A percentile compares a stretch with the other conserved stretches of the same genome.
These are phyloP conservation scores for Oryzaephilus surinamensis DNA, from an alignment of 1,140 invertebrate genomes.

Conservation along the genomic window DNA sequence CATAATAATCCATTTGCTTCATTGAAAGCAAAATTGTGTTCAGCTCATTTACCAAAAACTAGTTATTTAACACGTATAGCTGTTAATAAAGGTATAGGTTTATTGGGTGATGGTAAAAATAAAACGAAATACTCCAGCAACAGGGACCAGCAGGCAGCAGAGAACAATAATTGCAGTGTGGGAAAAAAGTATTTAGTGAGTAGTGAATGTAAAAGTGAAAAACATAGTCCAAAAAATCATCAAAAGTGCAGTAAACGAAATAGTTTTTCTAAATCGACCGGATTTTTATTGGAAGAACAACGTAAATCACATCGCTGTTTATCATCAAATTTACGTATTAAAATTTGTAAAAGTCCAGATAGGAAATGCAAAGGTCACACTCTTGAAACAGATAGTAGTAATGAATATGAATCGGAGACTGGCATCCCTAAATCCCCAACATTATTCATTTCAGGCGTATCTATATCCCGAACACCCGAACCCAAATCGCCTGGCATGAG, in stretches of 20 bases:
- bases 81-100: slow-evolving; percentile 34
- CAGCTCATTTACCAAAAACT: slow-evolving; percentile 35
- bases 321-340: slow-evolving; percentile 29
- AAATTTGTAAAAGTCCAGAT: slow-evolving; percentile 27
- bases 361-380: slow-evolving; percentile 2
- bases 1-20: slow-evolving; percentile 29
- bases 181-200: neutral
- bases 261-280: slow-evolving; percentile 31
- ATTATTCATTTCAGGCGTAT: slow-evolving; percentile 49
- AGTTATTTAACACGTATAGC: slow-evolving; percentile 34
- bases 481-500: slow-evolving; percentile 38
- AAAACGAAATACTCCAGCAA: slow-evolving; percentile 19
- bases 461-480: slow-evolving; percentile 45
- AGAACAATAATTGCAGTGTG: neutral
- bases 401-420: slow-evolving; percentile 47
- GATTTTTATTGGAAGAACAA: slow-evolving; percentile 27
- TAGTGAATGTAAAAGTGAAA: slow-evolving; percentile 23
- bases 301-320: slow-evolving; percentile 11
- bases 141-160: too few species aligned
- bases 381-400: slow-evolving; percentile 42
- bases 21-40: slow-evolving; percentile 36
- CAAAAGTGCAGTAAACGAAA: slow-evolving; percentile 16
- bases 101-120: slow-evolving; percentile 22
- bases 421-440: slow-evolving; percentile 49
- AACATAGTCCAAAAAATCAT: slow-evolving; percentile 29